Conservation (phyloP, 2,888 invertebrate species). For the Andrena hattorfiana region DNA sequence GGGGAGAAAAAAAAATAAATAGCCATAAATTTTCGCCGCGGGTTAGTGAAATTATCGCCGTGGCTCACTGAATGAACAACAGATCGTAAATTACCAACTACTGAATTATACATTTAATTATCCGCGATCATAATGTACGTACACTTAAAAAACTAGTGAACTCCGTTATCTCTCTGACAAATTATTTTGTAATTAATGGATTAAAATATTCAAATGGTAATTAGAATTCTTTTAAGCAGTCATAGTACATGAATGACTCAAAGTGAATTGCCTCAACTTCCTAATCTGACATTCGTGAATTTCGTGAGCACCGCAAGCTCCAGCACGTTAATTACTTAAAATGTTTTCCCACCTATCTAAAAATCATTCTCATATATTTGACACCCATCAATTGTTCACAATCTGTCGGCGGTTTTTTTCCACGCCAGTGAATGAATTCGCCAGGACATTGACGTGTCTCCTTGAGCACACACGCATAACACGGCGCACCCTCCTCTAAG, state of each 20-base stretch:
- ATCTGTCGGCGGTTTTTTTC: slow-evolving; percentile 18
- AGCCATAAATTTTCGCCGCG: slow-evolving; percentile 16
- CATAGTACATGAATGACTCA: no score
- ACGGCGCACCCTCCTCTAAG: slow-evolving; percentile 44
- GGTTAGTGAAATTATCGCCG: slow-evolving; percentile 23
- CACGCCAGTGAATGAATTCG: slow-evolving; percentile 5
- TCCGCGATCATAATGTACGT: neutral
- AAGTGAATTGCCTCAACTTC: no score
- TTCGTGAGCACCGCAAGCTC: no score
- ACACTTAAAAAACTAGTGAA: neutral
- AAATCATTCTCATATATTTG: neutral
- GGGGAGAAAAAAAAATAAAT: slow-evolving; percentile 3
- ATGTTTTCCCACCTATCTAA: neutral
- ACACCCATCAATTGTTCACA: neutral
- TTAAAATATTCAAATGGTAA: no score
- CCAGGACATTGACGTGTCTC: slow-evolving; percentile 10
- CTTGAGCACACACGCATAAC: slow-evolving; percentile 3
- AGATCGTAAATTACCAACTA: slow-evolving; percentile 4
- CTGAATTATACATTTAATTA: slow-evolving; percentile 8
- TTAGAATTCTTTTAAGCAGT: no score
- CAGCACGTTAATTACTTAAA: no score
- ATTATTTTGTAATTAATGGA: no score
- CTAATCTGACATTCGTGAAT: no score
- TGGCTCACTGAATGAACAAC: neutral
- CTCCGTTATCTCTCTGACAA: neutral